phyloP scores from a whole-genome alignment of 1,140 invertebrate species.

The Hirudo medicinalis region DNA sequence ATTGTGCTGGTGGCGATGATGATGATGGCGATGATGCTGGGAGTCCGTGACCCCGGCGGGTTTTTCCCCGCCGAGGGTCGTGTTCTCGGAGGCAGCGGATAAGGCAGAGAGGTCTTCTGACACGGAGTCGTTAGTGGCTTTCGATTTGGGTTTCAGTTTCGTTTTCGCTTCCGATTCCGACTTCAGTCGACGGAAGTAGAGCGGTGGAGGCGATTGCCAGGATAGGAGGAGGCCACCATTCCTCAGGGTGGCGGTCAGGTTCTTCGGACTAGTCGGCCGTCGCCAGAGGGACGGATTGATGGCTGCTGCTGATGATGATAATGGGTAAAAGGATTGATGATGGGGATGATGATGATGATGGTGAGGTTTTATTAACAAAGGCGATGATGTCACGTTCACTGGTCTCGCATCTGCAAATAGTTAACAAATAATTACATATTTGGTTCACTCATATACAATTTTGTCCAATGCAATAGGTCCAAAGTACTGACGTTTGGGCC shows the following conservation, averaged over 20 bases:
- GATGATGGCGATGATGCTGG: no score
- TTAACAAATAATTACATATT: not conserved
- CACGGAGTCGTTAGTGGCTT: no score
- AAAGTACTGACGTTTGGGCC: conserved; percentile 20
- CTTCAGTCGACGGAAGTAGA: not conserved
- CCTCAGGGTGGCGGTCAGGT: not conserved
- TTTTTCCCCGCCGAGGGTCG: no score
- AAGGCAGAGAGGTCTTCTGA: no score
- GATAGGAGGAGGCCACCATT: not conserved
- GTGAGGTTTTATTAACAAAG: not conserved
- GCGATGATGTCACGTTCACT: conserved; percentile 6
- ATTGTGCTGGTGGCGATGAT: no score
- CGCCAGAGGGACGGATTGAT: not conserved
- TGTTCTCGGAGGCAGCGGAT: no score
- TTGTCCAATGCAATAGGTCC: not conserved
- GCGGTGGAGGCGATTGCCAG: not conserved
- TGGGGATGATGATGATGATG: not conserved
- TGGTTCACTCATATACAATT: not conserved
- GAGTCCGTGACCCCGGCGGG: no score
- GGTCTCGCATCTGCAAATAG: conserved; percentile 13
- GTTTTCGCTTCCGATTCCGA: no score
- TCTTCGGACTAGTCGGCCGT: not conserved
- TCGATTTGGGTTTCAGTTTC: no score
- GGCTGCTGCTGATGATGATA: not conserved
- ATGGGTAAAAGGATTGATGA: not conserved